Percentiles rank a stretch among this genome's conserved stretches.
Conservation (phyloP, 2,113 vertebrate species). For the Motacilla alba region DNA sequence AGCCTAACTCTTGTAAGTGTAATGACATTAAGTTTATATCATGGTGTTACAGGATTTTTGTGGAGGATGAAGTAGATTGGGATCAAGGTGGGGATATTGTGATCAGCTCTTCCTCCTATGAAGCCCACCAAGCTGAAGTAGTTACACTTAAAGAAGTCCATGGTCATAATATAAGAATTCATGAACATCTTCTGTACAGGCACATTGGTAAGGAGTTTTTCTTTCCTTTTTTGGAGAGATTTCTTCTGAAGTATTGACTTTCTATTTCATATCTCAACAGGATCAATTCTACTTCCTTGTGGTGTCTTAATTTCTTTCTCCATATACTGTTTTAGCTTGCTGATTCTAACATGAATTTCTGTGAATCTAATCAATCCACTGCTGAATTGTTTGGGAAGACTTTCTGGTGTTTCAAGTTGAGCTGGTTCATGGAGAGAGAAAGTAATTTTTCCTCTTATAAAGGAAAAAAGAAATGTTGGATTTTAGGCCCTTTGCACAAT, state of each 20-base stretch:
- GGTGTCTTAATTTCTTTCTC: background rate
- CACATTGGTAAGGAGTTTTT: constrained; percentile 66
- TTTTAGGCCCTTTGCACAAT: background rate
- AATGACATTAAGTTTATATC: background rate
- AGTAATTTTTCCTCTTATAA: background rate
- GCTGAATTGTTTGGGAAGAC: background rate
- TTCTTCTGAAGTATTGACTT: background rate
- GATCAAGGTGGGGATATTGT: constrained; percentile 48
- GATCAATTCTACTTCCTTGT: background rate
- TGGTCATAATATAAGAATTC: constrained; percentile 48
- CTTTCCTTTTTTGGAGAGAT: background rate
- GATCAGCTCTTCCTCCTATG: constrained; percentile 75
- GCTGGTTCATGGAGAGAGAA: background rate
- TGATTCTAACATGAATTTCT: background rate
- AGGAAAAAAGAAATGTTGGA: background rate
- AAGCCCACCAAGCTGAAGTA: constrained; percentile 73
- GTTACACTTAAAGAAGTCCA: constrained; percentile 66
- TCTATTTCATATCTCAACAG: background rate
- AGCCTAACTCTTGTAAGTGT: background rate
- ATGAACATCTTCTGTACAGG: constrained; percentile 54
- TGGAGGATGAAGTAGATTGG: constrained; percentile 71
- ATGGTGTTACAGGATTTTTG: constrained; percentile 62
- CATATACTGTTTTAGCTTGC: background rate
- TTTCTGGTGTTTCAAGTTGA: background rate
- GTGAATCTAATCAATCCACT: background rate